These are phyloP conservation scores for Tachysurus fulvidraco DNA, from an alignment of 2,113 vertebrate species.

Conservation along the genomic window DNA sequence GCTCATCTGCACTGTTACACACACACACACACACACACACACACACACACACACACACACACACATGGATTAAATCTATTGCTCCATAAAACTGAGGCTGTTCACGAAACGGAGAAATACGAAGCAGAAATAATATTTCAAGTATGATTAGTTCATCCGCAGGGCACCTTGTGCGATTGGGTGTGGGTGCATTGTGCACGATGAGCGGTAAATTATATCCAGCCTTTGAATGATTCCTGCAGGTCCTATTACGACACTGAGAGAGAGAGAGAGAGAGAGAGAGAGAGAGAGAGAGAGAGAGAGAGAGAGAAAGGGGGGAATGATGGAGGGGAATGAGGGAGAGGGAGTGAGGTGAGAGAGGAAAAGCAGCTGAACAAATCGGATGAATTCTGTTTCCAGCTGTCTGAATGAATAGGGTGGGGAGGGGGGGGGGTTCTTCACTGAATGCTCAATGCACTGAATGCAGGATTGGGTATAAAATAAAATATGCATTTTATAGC, in stretches of 20 bases:
- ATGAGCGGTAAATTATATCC: constrained; percentile 85
- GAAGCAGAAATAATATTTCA: constrained; percentile 88
- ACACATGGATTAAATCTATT: constrained; percentile 76
- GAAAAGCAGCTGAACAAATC: constrained; percentile 79
- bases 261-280: constrained; percentile 41
- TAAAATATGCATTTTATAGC: constrained; percentile 69
- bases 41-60: constrained; percentile 39
- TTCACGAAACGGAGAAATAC: constrained; percentile 83
- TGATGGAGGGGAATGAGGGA: constrained; percentile 25
- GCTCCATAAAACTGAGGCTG: constrained; percentile 78
- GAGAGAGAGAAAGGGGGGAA: constrained; percentile 45
- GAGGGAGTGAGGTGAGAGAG: constrained; percentile 66
- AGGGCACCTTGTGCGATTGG: constrained; percentile 79
- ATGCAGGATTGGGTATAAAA: constrained; percentile 46
- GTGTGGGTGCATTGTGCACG: constrained; percentile 75
- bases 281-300: constrained; percentile 45
- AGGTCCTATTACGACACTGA: constrained; percentile 82
- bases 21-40: constrained; percentile 52
- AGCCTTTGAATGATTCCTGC: constrained; percentile 87
- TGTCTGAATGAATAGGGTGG: constrained; percentile 68
- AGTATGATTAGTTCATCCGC: constrained; percentile 84
- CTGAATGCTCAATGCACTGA: constrained; percentile 8
- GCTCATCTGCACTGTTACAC: constrained; percentile 36
- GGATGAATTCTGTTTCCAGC: constrained; percentile 78
- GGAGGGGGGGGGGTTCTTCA: not conserved